phyloP scores from a whole-genome alignment of 2,888 invertebrate genomes.

The Leucoptera coffeella region DNA sequence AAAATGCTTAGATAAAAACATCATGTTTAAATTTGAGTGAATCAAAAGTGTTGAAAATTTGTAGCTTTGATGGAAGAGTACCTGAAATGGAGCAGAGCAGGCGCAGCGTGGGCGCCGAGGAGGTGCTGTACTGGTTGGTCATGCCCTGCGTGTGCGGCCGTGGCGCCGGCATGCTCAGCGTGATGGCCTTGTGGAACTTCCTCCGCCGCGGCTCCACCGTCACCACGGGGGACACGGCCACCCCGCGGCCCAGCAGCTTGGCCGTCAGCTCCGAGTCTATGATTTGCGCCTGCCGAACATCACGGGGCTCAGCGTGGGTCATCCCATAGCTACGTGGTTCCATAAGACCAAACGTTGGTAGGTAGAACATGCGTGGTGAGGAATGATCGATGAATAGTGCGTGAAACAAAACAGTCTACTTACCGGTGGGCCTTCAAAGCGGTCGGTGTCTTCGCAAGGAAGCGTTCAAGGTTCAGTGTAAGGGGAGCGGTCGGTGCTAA shows the following conservation, averaged over 20 bases:
- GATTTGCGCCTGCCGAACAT: conserved; percentile 81
- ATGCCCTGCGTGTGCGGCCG: conserved; percentile 95
- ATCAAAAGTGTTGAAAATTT: too few species aligned
- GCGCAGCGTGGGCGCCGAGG: conserved; percentile 90
- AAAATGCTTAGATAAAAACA: too few species aligned
- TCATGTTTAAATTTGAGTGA: too few species aligned
- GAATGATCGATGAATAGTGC: too few species aligned
- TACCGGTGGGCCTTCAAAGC: too few species aligned
- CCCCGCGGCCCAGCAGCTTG: conserved; percentile 94
- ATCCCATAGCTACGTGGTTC: conserved; percentile 3
- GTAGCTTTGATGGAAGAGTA: too few species aligned
- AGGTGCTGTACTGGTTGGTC: conserved; percentile 93
- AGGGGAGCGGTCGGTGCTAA: conserved; percentile 38
- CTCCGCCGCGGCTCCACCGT: conserved; percentile 97
- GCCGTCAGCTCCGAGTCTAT: conserved; percentile 95
- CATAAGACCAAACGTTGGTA: conserved; percentile 34
- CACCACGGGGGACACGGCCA: conserved; percentile 98
- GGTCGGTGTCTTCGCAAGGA: too few species aligned
- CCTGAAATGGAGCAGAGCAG: conserved; percentile 97
- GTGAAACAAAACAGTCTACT: too few species aligned
- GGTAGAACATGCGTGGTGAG: too few species aligned
- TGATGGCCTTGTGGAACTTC: conserved; percentile 99
- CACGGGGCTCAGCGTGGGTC: too few species aligned
- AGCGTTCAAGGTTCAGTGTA: conserved; percentile 18
- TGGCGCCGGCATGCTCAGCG: conserved; percentile 97